Evolutionary conservation across 2,888 invertebrate genomes (phyloP).

Genomic region (Poecilobothrus nobilitatus): DNA sequence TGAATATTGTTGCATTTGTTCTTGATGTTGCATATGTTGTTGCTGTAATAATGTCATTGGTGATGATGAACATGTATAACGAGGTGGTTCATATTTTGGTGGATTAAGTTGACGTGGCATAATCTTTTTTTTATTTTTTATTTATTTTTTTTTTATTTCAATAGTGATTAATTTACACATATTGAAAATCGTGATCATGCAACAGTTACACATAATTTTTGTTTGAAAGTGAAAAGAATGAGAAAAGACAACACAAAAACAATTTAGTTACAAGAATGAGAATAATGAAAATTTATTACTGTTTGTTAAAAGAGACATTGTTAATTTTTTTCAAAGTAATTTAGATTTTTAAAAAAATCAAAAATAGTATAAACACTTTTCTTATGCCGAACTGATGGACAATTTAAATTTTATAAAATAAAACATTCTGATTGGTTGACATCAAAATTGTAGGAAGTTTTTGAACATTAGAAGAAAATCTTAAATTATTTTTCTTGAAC

Average conservation of each 20-base stretch:
- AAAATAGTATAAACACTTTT: too few relatives aligned
- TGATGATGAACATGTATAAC: conserved; percentile 37
- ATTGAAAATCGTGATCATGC: conserved; percentile 16
- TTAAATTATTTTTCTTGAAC: too few relatives aligned
- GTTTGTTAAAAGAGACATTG: too few relatives aligned
- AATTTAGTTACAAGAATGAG: not conserved
- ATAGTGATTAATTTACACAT: conserved; percentile 11
- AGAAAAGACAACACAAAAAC: conserved; percentile 7
- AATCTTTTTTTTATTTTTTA: conserved; percentile 30
- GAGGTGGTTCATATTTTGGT: conserved; percentile 43
- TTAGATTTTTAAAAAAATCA: too few relatives aligned
- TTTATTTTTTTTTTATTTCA: conserved; percentile 13
- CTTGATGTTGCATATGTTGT: conserved; percentile 32
- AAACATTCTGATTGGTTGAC: too few relatives aligned
- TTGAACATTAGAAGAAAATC: too few relatives aligned
- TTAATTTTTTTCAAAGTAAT: too few relatives aligned
- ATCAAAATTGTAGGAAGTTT: too few relatives aligned
- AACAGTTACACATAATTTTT: conserved; percentile 9
- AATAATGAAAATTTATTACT: too few relatives aligned
- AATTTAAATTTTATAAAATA: too few relatives aligned
- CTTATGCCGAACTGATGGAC: too few relatives aligned
- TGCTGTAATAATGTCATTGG: conserved; percentile 26
- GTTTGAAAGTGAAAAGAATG: conserved; percentile 1
- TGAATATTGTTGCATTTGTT: conserved; percentile 29
- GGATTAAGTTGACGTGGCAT: conserved; percentile 40